Evolutionary conservation across 2,113 vertebrate genomes (phyloP).

Genomic region (Pangasianodon hypophthalmus): DNA sequence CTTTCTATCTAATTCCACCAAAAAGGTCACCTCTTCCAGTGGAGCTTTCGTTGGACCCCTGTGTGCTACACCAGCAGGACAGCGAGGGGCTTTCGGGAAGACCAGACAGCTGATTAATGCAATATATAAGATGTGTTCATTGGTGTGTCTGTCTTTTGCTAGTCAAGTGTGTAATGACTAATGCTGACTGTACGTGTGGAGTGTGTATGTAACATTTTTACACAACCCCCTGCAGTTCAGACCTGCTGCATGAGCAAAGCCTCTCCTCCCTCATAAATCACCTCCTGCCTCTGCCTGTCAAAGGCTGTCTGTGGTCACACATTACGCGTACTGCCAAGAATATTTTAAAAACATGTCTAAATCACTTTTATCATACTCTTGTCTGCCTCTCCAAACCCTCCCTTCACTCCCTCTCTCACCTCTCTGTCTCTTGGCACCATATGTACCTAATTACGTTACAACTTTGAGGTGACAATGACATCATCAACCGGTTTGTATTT

Average conservation of each 20-base stretch:
- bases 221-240: constrained; percentile 20
- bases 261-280: constrained; percentile 27
- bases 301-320: constrained; percentile 21
- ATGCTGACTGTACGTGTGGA: not conserved
- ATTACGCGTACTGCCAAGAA: constrained; percentile 34
- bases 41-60: not conserved
- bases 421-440: constrained; percentile 53
- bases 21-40: not conserved
- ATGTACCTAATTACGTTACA: constrained; percentile 59
- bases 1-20: not conserved
- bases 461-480: constrained; percentile 65
- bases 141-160: constrained; percentile 11
- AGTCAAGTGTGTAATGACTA: constrained; percentile 22
- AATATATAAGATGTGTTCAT: constrained; percentile 19
- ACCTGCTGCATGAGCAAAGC: constrained; percentile 27
- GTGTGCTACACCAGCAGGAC: not conserved
- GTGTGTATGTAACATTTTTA: constrained; percentile 13
- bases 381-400: constrained; percentile 7
- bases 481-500: constrained; percentile 62
- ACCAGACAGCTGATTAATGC: constrained; percentile 16
- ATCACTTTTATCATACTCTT: constrained; percentile 50
- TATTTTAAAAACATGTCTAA: constrained; percentile 40
- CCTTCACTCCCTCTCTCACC: constrained; percentile 26
- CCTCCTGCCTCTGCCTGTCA: constrained; percentile 17
- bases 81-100: not conserved